Evolutionary conservation across 2,888 invertebrate species (phyloP), one percentile per base, ranked within the genome.

Genomic region (Dascillus cervinus): DNA sequence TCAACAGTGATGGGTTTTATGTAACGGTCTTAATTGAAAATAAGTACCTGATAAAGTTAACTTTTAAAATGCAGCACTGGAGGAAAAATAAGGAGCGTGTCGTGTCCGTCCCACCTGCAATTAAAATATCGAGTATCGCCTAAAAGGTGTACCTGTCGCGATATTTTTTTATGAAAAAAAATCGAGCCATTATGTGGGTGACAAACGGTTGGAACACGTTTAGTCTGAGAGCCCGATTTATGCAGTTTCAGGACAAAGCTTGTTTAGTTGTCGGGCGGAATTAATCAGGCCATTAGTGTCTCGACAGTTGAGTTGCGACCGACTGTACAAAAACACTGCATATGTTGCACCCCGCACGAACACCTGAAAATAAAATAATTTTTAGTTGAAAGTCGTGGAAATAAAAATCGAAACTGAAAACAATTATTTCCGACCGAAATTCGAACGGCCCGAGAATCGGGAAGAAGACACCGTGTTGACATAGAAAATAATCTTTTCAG

Each of bases 171-270:
- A 17, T 17, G 17, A 17, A 36, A 26, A 14, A 32, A 28, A 28
- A 29, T 29, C 24, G 34, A 29, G 29, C 44, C 44, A 41, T 46
- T 44, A 44, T 44, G 48, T 43, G 43, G 44, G 43, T 46, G 48
- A 48, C 37, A 43, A 42, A 48, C 39, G 39, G 23, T 38, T 35
- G 33, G 35, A 46, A 44, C 46, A 41, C 37, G 46, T 41, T 48
- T 35, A 26, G 40, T 39, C 44, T 46, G 46, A 46, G 39, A 44
- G 37, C 31, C 37, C 32, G 48, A 47, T 48, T 50, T 50, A 50
- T 48, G 46, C 40, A 38, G 34, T 37, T 46, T 41, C 36, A 39
- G 26, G 26, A 41, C 37, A 39, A 32, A 35, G 41, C 41, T 39
- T 44, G 47, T 46, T 47, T 39, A 37, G 43, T 39, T 47, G 40